A percentile compares a stretch with the other conserved stretches of the same genome.
Conservation (phyloP, 2,888 invertebrate genomes). For the Hecatera dysodea region DNA sequence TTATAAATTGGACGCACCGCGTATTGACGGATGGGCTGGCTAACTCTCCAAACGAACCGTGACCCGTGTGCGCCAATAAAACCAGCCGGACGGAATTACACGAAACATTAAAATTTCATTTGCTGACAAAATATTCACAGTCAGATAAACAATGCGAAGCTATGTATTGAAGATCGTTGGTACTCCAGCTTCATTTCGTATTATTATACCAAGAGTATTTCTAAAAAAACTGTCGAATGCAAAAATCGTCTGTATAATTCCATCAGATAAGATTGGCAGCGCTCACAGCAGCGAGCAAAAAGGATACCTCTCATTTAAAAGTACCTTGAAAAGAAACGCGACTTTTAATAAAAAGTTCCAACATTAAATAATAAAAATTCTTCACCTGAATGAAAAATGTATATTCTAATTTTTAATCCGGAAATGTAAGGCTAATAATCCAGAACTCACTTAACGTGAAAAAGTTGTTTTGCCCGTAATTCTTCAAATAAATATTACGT, state of each 20-base stretch:
- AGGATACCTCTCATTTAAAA: constrained; percentile 22
- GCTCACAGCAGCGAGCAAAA: constrained; percentile 16
- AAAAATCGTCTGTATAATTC: constrained; percentile 21
- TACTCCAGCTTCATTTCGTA: constrained; percentile 15
- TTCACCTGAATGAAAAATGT: constrained; percentile 9
- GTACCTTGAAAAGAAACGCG: constrained; percentile 9
- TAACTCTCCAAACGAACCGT: constrained; percentile 24
- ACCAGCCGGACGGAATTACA: constrained; percentile 27
- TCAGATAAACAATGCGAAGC: background rate
- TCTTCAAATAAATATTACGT: constrained; percentile 32
- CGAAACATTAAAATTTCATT: constrained; percentile 3
- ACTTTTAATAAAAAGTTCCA: constrained; percentile 4
- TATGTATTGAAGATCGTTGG: background rate
- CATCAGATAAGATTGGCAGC: constrained; percentile 33
- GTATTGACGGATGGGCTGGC: constrained; percentile 53
- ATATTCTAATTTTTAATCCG: constrained; percentile 36
- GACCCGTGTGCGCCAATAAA: constrained; percentile 21
- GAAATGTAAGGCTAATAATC: constrained; percentile 33
- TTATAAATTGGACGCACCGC: constrained; percentile 53
- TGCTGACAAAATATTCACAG: constrained; percentile 17
- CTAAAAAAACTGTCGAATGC: constrained; percentile 11
- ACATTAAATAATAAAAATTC: constrained; percentile 15
- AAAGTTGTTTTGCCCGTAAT: constrained; percentile 44
- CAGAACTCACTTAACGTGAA: constrained; percentile 35
- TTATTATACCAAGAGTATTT: constrained; percentile 9